Evolutionary conservation across 2,113 vertebrate genomes (phyloP), one percentile per base, ranked within the genome.

Genomic region (Megalops atlanticus): DNA sequence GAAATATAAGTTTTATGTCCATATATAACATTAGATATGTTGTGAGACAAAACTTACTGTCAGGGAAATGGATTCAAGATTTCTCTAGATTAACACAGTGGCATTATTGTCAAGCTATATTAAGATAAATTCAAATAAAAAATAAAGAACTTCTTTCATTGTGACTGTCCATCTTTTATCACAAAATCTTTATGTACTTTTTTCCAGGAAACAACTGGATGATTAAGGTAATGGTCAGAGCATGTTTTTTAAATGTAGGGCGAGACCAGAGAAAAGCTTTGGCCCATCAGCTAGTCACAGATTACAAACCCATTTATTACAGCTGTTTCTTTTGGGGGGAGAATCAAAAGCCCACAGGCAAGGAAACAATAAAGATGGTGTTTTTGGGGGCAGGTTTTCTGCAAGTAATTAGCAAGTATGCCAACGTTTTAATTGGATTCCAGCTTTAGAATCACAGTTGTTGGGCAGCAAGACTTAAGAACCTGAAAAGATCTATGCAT

Each of bases 371-470:
- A 40, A 47, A n/a, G n/a, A n/a, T n/a, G n/a, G 1, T 75, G 40
- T n/a, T 79, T 47, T 79, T 47, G 18, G 77, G 58, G 36, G 40
- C 39, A 70, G 38, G 58, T 43, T 79, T 79, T 70, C 64, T 45
- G 77, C 69, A 45, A 45, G 77, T 54, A 71, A 70, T 47, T 70
- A 36, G 64, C 31, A 27, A 79, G 40, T 70, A 12, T 79, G 64
- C 31, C 40, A 79, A 47, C 43, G 39, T 71, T 79, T 79, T 79
- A 79, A 70, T 79, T 79, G 64, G 77, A 70, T 43, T 79, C 40
- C 73, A 75, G 64, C 38, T 45, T 49, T 47, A 18, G 38, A 21
- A 33, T 45, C 18, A 35, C 73, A 31, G 54, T n/a, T 41, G 64
- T 71, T n/a, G 70, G 77, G 40, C 40, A 36, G 39, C 43, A 31